phyloP scores from a whole-genome alignment of 1,140 invertebrate species.

The Drosophila novamexicana region DNA sequence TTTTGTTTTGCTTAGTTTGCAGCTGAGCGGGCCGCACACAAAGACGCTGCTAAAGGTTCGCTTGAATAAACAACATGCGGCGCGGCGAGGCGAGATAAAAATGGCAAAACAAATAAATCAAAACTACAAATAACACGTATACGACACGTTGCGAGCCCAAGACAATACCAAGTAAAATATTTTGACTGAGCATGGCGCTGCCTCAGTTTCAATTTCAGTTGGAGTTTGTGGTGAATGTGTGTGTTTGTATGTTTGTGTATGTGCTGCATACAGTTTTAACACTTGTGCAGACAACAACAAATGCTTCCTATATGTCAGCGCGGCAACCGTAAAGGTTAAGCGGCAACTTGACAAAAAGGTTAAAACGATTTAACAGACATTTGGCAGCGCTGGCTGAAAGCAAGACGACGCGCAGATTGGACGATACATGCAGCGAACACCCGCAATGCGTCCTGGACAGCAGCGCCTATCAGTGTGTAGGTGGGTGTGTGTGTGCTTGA shows the following conservation, averaged over 20 bases:
- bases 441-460: slow-evolving; percentile 61
- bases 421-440: slow-evolving; percentile 46
- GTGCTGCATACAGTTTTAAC: slow-evolving; percentile 47
- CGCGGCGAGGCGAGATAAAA: slow-evolving; percentile 52
- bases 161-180: slow-evolving; percentile 26
- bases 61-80: slow-evolving; percentile 40
- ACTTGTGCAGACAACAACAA: slow-evolving; percentile 57
- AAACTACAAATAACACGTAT: slow-evolving; percentile 73
- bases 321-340: slow-evolving; percentile 79
- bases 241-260: background rate
- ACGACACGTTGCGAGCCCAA: slow-evolving; percentile 55
- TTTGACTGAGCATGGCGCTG: slow-evolving; percentile 53
- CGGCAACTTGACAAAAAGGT: slow-evolving; percentile 82
- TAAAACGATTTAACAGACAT: slow-evolving; percentile 82
- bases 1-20: slow-evolving; percentile 18
- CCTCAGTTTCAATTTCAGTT: slow-evolving; percentile 53
- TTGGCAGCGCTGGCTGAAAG: slow-evolving; percentile 54
- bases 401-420: slow-evolving; percentile 36
- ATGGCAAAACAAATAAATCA: slow-evolving; percentile 73
- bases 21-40: slow-evolving; percentile 57
- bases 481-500: slow-evolving; percentile 33
- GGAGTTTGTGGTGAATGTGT: slow-evolving; percentile 9
- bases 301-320: slow-evolving; percentile 80
- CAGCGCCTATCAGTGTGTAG: slow-evolving; percentile 10
- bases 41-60: slow-evolving; percentile 49